phyloP scores from a whole-genome alignment of 2,113 vertebrate species.

The Naja naja region DNA sequence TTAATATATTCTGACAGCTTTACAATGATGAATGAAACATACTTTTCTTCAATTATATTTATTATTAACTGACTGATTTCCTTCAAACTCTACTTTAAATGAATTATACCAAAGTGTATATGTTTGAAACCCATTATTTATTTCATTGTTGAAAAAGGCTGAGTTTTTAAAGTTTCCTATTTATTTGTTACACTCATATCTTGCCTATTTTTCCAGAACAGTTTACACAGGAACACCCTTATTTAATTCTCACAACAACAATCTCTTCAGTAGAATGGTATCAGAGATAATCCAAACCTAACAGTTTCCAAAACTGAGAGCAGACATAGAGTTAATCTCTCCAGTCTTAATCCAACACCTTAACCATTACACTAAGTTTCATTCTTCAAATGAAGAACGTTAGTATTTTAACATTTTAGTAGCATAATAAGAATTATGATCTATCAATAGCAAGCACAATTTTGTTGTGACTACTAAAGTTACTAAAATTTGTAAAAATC shows the following conservation, averaged over 20 bases:
- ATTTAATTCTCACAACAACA: not conserved
- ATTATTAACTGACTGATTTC: not conserved
- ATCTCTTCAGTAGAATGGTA: not conserved
- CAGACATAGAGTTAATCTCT: not conserved
- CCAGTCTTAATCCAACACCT: not conserved
- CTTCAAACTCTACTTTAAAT: not conserved
- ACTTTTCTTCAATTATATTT: not conserved
- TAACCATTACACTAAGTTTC: not conserved
- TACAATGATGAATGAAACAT: not conserved
- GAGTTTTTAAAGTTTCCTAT: not conserved
- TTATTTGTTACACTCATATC: not conserved
- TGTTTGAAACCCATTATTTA: not conserved
- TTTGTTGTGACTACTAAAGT: not conserved
- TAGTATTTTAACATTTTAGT: not conserved
- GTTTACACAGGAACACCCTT: not conserved
- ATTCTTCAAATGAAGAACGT: not conserved
- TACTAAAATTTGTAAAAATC: not conserved
- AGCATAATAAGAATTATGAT: not conserved
- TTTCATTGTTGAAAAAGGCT: slow-evolving; percentile 32
- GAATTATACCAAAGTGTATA: not conserved
- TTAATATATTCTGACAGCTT: not conserved
- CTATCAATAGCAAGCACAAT: not conserved
- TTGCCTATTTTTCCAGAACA: not conserved
- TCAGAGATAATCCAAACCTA: not conserved
- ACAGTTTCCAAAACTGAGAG: not conserved